Percentiles rank a stretch among this genome's conserved stretches.
Conservation (phyloP, 2,888 invertebrate genomes). For the Drosophila subquinaria region DNA sequence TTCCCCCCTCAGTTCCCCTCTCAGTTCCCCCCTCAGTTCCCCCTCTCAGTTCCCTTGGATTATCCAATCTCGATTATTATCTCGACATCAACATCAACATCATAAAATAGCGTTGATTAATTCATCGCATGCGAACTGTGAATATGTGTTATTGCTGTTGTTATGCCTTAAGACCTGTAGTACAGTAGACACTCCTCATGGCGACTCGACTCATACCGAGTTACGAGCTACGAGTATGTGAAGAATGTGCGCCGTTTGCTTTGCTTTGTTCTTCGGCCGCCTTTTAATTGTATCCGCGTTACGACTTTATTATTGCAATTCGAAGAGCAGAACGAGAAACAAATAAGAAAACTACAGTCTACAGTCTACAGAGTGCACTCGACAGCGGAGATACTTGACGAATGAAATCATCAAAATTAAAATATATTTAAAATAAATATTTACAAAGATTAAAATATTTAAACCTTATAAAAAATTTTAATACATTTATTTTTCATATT, state of each 20-base stretch:
- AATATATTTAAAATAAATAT: too few relatives aligned
- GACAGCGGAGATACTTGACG: neutral
- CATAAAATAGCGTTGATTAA: conserved; percentile 72
- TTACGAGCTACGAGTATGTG: conserved; percentile 51
- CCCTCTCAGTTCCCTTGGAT: neutral
- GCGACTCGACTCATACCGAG: conserved; percentile 6
- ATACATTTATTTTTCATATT: too few relatives aligned
- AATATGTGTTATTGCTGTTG: conserved; percentile 20
- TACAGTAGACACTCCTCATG: conserved; percentile 52
- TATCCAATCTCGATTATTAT: conserved; percentile 24
- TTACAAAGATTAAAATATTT: too few relatives aligned
- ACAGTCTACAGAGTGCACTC: neutral
- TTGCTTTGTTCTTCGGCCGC: conserved; percentile 71
- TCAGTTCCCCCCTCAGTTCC: too few relatives aligned
- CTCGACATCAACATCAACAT: conserved; percentile 39
- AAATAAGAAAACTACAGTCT: neutral
- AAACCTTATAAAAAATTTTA: too few relatives aligned
- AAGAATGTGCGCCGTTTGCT: conserved; percentile 72
- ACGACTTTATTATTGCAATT: conserved; percentile 72
- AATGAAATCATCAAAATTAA: too few relatives aligned
- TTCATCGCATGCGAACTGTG: conserved; percentile 71
- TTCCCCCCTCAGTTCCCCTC: neutral
- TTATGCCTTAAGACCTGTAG: conserved; percentile 23
- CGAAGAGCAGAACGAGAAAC: neutral
- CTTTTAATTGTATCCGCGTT: conserved; percentile 77